Base-by-base conservation (phyloP, 2,113 vertebrate species). In the Thinocorus orbignyianus region DNA sequence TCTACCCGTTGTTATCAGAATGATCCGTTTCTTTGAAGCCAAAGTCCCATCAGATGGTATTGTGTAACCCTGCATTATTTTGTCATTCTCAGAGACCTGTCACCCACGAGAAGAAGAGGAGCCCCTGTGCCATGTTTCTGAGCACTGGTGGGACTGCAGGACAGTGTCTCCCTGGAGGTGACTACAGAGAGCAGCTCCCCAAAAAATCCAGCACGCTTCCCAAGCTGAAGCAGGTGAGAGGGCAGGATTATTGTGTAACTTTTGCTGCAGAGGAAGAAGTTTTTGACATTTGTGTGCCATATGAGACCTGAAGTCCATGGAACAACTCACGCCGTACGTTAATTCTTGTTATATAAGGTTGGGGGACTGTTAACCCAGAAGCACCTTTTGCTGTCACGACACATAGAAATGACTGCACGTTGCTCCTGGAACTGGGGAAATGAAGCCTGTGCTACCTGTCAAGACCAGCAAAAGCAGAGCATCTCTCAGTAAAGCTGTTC, bases 1-100 rank as follows among this genome's bases (percentile, higher is more conserved):
- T 88, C 37, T 72, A 35, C 78, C 90, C 64, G 42, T 62, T 90
- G 79, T 74, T 96, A 94, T 28, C 89, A 96, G 89, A 97, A 95
- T 61, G 25, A 39, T 42, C 74, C 37, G 10, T 90, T 94, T 91
- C 72, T 93, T 92, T 79, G 90, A 90, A 93, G 37, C 44, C 72
- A 60, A 92, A 88, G 86, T 78, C 82, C 61, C 28, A 54, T 84
- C 37, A 55, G 60, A 71, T 73, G 44, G 17, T 26, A 57, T 30
- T 55, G 25, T 70, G 49, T 90, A 64, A 24, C 39, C 64, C 48
- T 46, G 83, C 11, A 3, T 73, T 71, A 48, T 66, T 90, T 31
- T 52, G 23, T 51, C 13, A 6, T n/a, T 8, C 60, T 28, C 70
- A 69, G 87, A 79, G 49, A 82, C 73, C 58, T 84, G 81, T 41